Conservation (phyloP, 2,888 invertebrate species). For the Melinopterus prodromus region DNA sequence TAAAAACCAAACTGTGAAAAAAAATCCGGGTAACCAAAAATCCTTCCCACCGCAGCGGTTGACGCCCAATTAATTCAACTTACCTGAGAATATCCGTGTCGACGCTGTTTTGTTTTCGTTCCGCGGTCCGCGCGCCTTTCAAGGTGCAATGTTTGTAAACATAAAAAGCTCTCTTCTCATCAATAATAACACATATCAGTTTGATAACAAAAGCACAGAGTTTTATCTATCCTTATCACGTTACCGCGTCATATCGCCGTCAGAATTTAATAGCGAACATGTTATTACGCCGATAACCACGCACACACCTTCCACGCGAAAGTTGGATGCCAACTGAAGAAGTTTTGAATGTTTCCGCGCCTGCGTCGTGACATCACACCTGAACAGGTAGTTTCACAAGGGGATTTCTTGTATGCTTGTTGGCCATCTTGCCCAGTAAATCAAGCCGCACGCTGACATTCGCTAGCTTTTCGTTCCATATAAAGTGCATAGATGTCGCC, state of each 20-base stretch:
- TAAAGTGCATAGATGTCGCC: background rate
- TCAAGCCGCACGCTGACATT: background rate
- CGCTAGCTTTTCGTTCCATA: background rate
- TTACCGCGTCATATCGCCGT: background rate
- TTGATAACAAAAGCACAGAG: slow-evolving; percentile 6
- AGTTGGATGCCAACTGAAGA: slow-evolving; percentile 37
- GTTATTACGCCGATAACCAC: slow-evolving; percentile 15
- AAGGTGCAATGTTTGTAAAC: slow-evolving; percentile 25
- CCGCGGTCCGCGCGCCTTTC: slow-evolving; percentile 17
- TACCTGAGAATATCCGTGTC: slow-evolving; percentile 25
- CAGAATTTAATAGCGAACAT: slow-evolving; percentile 12
- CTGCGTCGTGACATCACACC: slow-evolving; percentile 30
- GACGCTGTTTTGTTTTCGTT: slow-evolving; percentile 16
- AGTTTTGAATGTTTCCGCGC: slow-evolving; percentile 34
- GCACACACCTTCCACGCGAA: slow-evolving; percentile 24
- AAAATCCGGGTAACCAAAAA: no score
- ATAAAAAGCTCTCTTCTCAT: slow-evolving; percentile 6
- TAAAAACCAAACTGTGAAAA: background rate
- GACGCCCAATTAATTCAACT: slow-evolving; percentile 27
- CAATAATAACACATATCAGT: slow-evolving; percentile 24
- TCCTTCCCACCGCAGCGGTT: slow-evolving; percentile 14
- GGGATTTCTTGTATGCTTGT: slow-evolving; percentile 11
- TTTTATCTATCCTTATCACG: slow-evolving; percentile 12
- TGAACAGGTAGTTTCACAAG: slow-evolving; percentile 33
- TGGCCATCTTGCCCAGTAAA: background rate